These are phyloP conservation scores for Columbina picui DNA, from an alignment of 2,113 vertebrate species.

Conservation along the genomic window DNA sequence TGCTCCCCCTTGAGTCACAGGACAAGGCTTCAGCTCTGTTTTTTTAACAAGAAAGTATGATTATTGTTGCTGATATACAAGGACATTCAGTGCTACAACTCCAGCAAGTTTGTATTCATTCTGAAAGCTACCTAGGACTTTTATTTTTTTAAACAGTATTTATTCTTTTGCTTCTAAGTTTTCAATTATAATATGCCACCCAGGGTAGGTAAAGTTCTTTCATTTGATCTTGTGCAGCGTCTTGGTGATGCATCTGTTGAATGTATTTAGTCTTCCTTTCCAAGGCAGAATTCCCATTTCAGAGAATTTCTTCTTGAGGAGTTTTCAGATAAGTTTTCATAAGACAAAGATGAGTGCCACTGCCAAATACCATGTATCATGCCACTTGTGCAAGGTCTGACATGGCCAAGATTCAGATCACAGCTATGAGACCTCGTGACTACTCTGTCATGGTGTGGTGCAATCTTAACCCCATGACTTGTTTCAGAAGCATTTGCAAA, in stretches of 20 bases:
- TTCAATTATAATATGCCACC: not conserved
- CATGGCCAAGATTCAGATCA: not conserved
- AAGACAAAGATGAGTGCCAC: not conserved
- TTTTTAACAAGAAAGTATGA: not conserved
- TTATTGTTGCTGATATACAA: not conserved
- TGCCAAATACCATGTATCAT: fast-evolving
- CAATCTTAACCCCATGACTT: not conserved
- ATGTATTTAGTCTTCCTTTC: not conserved
- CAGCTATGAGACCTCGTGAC: not conserved
- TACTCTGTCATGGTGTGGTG: not conserved
- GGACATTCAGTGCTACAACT: not conserved
- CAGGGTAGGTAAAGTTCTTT: not conserved
- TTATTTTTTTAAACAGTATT: not conserved
- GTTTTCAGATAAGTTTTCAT: not conserved
- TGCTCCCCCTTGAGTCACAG: not conserved
- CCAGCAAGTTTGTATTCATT: not conserved
- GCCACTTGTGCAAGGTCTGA: not conserved
- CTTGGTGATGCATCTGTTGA: not conserved
- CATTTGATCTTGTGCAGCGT: not conserved
- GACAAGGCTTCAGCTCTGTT: not conserved
- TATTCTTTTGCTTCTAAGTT: not conserved
- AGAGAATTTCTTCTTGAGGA: not conserved
- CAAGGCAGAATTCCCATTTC: not conserved
- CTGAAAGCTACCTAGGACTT: not conserved
- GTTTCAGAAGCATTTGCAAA: not conserved